These are phyloP conservation scores for Sinosuthora webbiana DNA, from an alignment of 2,113 vertebrate genomes.

Conservation along the genomic window DNA sequence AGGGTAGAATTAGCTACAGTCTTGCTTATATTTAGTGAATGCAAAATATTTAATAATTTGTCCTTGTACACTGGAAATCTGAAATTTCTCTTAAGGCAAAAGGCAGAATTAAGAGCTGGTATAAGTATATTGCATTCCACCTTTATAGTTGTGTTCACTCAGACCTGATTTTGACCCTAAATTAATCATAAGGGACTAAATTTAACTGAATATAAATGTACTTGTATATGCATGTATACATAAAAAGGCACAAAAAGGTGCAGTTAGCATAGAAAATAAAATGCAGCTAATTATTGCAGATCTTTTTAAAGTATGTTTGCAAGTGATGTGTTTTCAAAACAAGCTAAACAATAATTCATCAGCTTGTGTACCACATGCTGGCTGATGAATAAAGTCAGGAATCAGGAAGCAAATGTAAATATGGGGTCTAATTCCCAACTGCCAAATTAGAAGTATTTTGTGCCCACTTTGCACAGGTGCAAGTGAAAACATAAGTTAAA, in stretches of 20 bases:
- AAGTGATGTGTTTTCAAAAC: slow-evolving; percentile 51
- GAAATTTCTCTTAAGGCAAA: not conserved
- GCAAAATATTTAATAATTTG: not conserved
- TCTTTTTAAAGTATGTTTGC: slow-evolving; percentile 36
- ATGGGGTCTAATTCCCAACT: slow-evolving; percentile 49
- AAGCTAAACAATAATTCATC: slow-evolving; percentile 56
- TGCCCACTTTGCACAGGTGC: slow-evolving; percentile 63
- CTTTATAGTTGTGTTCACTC: not conserved
- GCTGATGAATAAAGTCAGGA: slow-evolving; percentile 67
- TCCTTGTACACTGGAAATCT: not conserved
- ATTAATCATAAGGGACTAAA: slow-evolving; percentile 21
- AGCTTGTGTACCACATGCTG: slow-evolving; percentile 37
- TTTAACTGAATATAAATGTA: slow-evolving; percentile 22
- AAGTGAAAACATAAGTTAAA: slow-evolving; percentile 43
- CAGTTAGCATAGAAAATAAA: slow-evolving; percentile 42
- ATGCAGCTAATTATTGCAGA: slow-evolving; percentile 54
- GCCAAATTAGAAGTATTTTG: slow-evolving; percentile 59
- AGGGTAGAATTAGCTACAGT: not conserved
- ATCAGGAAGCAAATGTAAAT: slow-evolving; percentile 38
- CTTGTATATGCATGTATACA: not conserved
- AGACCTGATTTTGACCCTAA: slow-evolving; percentile 10
- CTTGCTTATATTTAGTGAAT: not conserved
- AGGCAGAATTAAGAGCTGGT: not conserved
- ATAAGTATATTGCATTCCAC: not conserved
- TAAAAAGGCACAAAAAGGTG: slow-evolving; percentile 34